Conservation (phyloP, 2,797 vertebrate genomes). For the Euthynnus affinis region DNA sequence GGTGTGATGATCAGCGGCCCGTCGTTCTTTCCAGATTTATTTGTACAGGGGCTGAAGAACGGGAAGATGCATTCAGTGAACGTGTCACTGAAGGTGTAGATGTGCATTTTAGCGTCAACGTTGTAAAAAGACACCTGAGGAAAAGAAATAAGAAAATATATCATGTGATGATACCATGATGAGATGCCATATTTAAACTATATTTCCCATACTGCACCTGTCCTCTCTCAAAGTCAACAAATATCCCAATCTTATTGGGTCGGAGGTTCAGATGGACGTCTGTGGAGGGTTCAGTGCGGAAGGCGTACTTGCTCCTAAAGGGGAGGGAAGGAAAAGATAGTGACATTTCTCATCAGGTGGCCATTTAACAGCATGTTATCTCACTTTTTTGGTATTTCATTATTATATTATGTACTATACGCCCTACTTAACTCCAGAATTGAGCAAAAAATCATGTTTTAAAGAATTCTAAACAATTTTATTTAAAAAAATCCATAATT, state of each 20-base stretch:
- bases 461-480: no score
- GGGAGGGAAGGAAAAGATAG: background rate
- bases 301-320: constrained; percentile 80
- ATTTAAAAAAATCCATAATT: no score
- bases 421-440: no score
- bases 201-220: constrained; percentile 68
- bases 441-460: no score
- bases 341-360: no score
- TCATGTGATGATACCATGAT: no score
- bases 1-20: constrained; percentile 79
- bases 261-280: constrained; percentile 61
- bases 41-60: constrained; percentile 86
- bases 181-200: background rate
- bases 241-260: constrained; percentile 82
- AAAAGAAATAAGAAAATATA: background rate
- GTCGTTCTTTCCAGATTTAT: constrained; percentile 82
- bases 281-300: constrained; percentile 73
- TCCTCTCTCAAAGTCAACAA: constrained; percentile 84
- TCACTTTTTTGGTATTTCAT: no score
- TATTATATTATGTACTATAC: no score
- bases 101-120: constrained; percentile 80
- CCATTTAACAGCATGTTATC: no score
- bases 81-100: constrained; percentile 81
- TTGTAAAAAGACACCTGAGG: constrained; percentile 85
- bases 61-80: constrained; percentile 79